Evolutionary conservation across 2,888 invertebrate species (phyloP), one percentile per base, ranked within the genome.

Genomic region (Cataglyphis livida): DNA sequence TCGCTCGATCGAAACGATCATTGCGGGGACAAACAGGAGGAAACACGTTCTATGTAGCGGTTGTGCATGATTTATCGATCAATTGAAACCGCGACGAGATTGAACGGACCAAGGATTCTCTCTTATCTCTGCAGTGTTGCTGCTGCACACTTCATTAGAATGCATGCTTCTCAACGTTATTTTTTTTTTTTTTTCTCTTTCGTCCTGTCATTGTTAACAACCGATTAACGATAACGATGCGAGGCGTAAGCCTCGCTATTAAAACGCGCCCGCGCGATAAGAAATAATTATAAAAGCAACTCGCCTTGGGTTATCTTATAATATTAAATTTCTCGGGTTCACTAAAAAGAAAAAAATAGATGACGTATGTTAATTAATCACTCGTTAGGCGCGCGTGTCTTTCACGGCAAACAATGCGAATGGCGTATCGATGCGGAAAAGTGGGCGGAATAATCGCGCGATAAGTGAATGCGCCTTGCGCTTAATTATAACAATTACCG

Each of bases 401-500:
- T 61, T 79, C 78, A 51, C 48, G 68, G 65, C 85, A 85, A 84
- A 86, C 84, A 85, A 85, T 85, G 71, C 70, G 76, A 64, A 65
- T 71, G 48, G 62, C 76, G 74, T 85, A 82, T 75, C 68, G 84
- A 84, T 70, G 84, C 68, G 81, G 86, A 68, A 75, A 78, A 81
- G 84, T 90, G 89, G 90, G 90, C 88, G 90, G 88, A 90, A 84
- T 87, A 85, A 83, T 79, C 83, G 57, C 68, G 84, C 84, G 90
- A 84, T 87, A 86, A 81, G 84, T 84, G 84, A 84, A 87, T 83
- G 84, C 84, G 82, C 66, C 83, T 86, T 85, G 85, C 86, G 88
- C 89, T 90, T 90, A 90, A 91, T 91, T 91, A 91, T 88, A 91
- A 91, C 90, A 91, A 91, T 91, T 91, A 90, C 87, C 83, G 84